Evolutionary conservation across 2,888 invertebrate genomes (phyloP).

Genomic region (Nesidiocoris tenuis): DNA sequence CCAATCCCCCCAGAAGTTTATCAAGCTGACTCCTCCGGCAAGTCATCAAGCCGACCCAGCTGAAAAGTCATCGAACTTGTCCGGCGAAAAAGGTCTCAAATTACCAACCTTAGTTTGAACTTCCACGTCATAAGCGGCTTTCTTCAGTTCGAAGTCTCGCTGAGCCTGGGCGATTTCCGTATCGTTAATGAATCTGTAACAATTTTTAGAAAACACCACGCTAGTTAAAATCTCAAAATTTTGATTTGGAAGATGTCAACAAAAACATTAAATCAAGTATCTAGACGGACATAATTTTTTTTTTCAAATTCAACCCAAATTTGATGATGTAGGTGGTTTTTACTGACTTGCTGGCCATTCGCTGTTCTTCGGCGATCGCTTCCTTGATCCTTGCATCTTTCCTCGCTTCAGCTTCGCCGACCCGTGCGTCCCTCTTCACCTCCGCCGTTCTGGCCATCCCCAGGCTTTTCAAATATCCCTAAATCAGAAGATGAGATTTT

Average conservation of each 20-base stretch:
- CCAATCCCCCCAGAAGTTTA: neutral
- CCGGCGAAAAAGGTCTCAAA: neutral
- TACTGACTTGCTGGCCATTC: conserved; percentile 78
- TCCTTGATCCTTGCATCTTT: conserved; percentile 90
- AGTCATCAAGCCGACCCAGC: neutral
- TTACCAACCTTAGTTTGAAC: conserved; percentile 80
- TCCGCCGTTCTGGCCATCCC: conserved; percentile 94
- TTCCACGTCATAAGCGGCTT: conserved; percentile 95
- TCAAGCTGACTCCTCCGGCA: too few relatives aligned
- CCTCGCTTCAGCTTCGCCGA: conserved; percentile 94
- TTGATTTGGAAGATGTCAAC: too few relatives aligned
- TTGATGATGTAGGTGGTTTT: neutral
- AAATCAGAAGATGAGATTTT: conserved; percentile 8
- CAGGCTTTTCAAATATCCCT: conserved; percentile 88
- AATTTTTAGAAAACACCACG: too few relatives aligned
- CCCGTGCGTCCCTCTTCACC: conserved; percentile 92
- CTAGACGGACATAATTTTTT: too few relatives aligned
- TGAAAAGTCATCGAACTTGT: conserved; percentile 15
- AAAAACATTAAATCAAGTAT: too few relatives aligned
- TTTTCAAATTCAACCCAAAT: neutral
- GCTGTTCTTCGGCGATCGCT: conserved; percentile 93
- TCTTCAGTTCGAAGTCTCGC: conserved; percentile 93
- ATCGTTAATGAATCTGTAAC: conserved; percentile 75
- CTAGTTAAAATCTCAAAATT: too few relatives aligned
- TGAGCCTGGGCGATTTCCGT: conserved; percentile 97